Base-by-base conservation (phyloP, 2,888 invertebrate genomes). In the Odontomyia ornata region DNA sequence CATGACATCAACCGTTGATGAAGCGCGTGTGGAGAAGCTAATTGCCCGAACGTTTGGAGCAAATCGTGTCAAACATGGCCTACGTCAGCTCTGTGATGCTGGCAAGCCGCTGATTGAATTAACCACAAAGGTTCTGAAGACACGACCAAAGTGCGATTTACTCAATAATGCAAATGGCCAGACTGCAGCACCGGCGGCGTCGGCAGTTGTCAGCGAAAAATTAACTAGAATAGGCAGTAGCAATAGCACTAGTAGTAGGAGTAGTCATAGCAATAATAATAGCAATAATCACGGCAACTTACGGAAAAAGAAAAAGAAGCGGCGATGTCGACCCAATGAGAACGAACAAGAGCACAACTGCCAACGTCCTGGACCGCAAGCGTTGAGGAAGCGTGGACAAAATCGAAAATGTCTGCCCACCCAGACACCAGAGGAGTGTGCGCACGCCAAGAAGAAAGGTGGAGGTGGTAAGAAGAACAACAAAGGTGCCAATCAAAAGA, bases 1-100 rank as follows among this genome's bases (percentile, higher is more conserved):
- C 67, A 88, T 92, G 78, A 91, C 92, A 79, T 89, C 89, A 82
- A 87, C 89, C 76, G 91, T 90, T 78, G 84, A 88, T 65, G 84
- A 87, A 77, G 86, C 88, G 77, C 86, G 88, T 65, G 88, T 89
- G 60, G 89, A 89, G 81, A 85, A 87, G 79, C 86, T 91, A 82
- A 86, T 88, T 82, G 86, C 87, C 79, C 87, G 88, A 82, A 88
- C 89, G 83, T 85, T 89, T 82, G 87, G 87, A 79, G 83, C 83
- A 75, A 86, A 86, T 84, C 86, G 86, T 81, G 84, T 87, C 76
- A 84, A 85, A 82, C 87, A 87, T 82, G 86, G 86, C 82, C 83
- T 87, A 80, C 86, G 86, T 81, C 86, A 86, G 84, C 85, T 87
- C 83, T 87, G 87, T 85, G 87, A 87, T 84, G 84, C 84, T 82